These are phyloP conservation scores for Stenoptilia bipunctidactyla DNA, from an alignment of 2,888 invertebrate species.

Conservation along the genomic window DNA sequence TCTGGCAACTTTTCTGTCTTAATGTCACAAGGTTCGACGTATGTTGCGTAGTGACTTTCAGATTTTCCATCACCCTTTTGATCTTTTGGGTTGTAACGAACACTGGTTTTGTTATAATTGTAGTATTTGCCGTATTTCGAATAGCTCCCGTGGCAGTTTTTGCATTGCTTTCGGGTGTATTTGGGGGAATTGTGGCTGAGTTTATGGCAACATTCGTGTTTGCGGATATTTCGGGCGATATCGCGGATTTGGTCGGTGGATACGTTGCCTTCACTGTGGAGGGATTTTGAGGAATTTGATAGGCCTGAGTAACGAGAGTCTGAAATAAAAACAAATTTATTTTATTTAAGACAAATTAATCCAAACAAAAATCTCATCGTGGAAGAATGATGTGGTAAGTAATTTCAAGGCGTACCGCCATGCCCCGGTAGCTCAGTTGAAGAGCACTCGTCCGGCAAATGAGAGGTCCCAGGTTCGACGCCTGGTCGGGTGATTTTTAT, in stretches of 20 bases:
- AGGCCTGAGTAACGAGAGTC: slow-evolving; percentile 55
- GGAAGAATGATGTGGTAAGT: too few species aligned
- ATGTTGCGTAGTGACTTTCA: slow-evolving; percentile 23
- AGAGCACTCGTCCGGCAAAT: too few species aligned
- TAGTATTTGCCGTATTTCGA: slow-evolving; percentile 61
- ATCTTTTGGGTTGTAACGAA: slow-evolving; percentile 40
- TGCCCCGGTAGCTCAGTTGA: too few species aligned
- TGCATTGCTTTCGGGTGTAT: slow-evolving; percentile 59
- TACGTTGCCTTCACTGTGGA: slow-evolving; percentile 66
- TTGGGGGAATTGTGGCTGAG: slow-evolving; percentile 60
- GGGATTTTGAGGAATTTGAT: slow-evolving; percentile 66
- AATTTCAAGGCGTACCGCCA: too few species aligned
- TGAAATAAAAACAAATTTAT: too few species aligned
- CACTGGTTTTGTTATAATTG: slow-evolving; percentile 57
- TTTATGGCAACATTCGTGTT: slow-evolving; percentile 78
- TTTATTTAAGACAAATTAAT: too few species aligned
- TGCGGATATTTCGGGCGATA: slow-evolving; percentile 83
- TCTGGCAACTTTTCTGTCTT: slow-evolving; percentile 29
- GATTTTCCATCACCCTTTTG: slow-evolving; percentile 31
- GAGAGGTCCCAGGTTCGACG: too few species aligned
- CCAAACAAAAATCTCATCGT: too few species aligned
- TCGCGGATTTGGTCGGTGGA: slow-evolving; percentile 78
- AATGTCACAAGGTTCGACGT: slow-evolving; percentile 24
- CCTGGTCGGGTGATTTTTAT: too few species aligned
- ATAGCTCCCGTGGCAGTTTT: slow-evolving; percentile 47